Evolutionary conservation across 2,888 invertebrate genomes (phyloP).

Genomic region (Zaprionus lineosus): DNA sequence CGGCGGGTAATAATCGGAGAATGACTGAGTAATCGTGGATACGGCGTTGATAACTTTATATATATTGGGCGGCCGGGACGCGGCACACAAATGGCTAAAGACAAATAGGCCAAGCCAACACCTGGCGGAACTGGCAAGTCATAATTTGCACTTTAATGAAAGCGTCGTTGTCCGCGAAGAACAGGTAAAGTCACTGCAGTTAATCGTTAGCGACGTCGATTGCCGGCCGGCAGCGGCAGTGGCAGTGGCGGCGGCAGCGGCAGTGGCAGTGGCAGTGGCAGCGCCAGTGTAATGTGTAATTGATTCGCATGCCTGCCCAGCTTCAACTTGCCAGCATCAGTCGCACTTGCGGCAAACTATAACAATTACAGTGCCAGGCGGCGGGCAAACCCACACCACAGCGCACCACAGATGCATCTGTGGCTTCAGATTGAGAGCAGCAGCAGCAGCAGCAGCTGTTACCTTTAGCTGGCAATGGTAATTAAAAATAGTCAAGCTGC

Average conservation of each 20-base stretch:
- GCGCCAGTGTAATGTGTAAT: slow-evolving; percentile 68
- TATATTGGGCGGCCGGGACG: slow-evolving; percentile 7
- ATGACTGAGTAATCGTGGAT: slow-evolving; percentile 29
- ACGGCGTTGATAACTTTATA: too few relatives aligned
- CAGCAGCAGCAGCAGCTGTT: slow-evolving; percentile 36
- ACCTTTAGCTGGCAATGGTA: slow-evolving; percentile 59
- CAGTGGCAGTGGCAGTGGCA: slow-evolving; percentile 7
- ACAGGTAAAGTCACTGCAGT: slow-evolving; percentile 75
- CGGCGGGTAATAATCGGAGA: slow-evolving; percentile 53
- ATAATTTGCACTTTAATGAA: slow-evolving; percentile 82
- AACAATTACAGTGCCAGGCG: slow-evolving; percentile 63
- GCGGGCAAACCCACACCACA: slow-evolving; percentile 32
- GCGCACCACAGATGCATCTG: slow-evolving; percentile 13
- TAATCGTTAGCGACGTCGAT: slow-evolving; percentile 67
- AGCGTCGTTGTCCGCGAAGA: slow-evolving; percentile 54
- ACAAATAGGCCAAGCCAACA: slow-evolving; percentile 77
- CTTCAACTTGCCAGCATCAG: slow-evolving; percentile 11
- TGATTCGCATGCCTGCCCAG: slow-evolving; percentile 63
- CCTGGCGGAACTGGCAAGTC: slow-evolving; percentile 81
- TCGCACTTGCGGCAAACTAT: slow-evolving; percentile 65
- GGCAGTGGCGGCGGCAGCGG: slow-evolving; percentile 15
- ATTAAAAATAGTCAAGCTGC: slow-evolving; percentile 77
- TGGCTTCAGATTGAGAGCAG: slow-evolving; percentile 31
- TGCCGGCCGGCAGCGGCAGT: slow-evolving; percentile 24
- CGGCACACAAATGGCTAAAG: slow-evolving; percentile 48